Base-by-base conservation (phyloP, 37 sponge, comb jelly and placozoan species). In the Chondrilla cf. caribensis region DNA sequence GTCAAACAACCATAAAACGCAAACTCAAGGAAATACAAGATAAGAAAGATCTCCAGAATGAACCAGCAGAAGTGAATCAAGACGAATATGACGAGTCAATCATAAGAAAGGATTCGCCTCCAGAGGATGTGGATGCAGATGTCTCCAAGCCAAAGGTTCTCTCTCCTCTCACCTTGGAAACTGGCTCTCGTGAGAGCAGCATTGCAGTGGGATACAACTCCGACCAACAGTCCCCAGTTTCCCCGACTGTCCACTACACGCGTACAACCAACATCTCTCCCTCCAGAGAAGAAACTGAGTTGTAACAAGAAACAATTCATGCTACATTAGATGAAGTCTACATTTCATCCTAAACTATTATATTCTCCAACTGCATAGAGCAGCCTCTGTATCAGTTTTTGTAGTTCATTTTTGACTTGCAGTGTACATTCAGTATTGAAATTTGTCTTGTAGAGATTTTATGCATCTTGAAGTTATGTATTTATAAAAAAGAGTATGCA, bases 61-160 rank as follows among this genome's bases (percentile, higher is more conserved):
- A 19, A 6, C 64, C 64, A 60, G 71, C 5, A 36, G 71, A 70
- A 31, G 64, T 62, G 18, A 62, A 62, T 6, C 29, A 62, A 15
- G 38, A 70, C 8, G 71, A 70, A 32, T 70, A 70, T 38, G 37
- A 70, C 38, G 37, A 70, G 22, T 9, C 37, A 5, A 37, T 70
- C 8, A 5, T 38, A 7, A 37, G 39, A 5, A 32, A 9, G 28
- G 31, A 22, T 19, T 19, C 71, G 22, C 71, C 71, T 14, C 39
- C 71, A 37, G 71, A 70, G 38, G 37, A 33, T 9, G 39, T 19
- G 14, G 71, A 70, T 37, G 28, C 4, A 4, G 38, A 31, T 8
- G 18, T 70, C 71, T 19, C 71, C 22, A 70, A 70, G 38, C 39
- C 71, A 5, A 70, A 70, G 39, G 39, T 70, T 36, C 19, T 70